phyloP scores from a whole-genome alignment of 2,113 vertebrate species.

The Kryptolebias marmoratus region DNA sequence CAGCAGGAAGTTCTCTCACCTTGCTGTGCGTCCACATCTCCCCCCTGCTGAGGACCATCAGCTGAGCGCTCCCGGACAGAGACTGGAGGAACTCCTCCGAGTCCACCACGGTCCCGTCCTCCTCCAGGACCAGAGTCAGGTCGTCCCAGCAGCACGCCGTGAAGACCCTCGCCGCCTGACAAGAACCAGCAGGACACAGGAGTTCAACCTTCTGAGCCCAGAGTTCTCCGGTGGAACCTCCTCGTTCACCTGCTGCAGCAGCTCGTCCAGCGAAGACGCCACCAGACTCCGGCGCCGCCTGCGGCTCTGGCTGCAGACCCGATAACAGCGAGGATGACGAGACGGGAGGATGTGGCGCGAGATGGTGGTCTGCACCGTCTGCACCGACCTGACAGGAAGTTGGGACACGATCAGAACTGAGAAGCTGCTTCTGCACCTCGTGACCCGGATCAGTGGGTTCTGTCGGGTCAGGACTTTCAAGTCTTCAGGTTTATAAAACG shows the following conservation, averaged over 20 bases:
- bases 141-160: conserved; percentile 73
- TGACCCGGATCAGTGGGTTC: not conserved
- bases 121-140: conserved; percentile 87
- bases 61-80: conserved; percentile 79
- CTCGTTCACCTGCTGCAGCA: conserved; percentile 82
- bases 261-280: conserved; percentile 81
- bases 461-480: not conserved
- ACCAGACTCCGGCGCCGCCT: conserved; percentile 81
- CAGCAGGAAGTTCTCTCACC: conserved; percentile 16
- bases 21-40: conserved; percentile 84
- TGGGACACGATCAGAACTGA: not conserved
- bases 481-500: too few species aligned
- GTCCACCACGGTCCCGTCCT: conserved; percentile 89
- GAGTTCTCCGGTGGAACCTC: not conserved
- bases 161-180: conserved; percentile 81
- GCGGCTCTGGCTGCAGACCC: conserved; percentile 82
- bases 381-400: conserved; percentile 76
- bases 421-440: not conserved
- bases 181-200: not conserved
- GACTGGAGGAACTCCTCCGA: conserved; percentile 87
- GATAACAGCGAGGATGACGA: conserved; percentile 78
- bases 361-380: conserved; percentile 76
- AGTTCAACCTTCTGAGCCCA: not conserved
- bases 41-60: conserved; percentile 85
- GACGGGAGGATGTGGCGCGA: conserved; percentile 77